Conservation (phyloP, 2,113 vertebrate genomes). For the Xenopus borealis region DNA sequence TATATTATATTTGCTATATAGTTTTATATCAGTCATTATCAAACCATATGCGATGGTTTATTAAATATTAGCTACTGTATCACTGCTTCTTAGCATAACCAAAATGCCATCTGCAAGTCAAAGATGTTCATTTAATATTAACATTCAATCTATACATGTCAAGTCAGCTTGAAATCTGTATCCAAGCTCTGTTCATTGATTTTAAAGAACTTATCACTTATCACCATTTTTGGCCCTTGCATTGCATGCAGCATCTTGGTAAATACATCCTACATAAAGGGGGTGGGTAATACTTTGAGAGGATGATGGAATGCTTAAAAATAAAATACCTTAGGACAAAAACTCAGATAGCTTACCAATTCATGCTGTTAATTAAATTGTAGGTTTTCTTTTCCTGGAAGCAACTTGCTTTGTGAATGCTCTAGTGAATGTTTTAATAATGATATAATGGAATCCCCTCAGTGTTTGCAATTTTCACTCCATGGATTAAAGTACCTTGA, state of each 20-base stretch:
- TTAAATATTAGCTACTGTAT: neutral
- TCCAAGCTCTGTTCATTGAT: neutral
- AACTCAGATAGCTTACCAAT: no score
- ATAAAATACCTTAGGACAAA: no score
- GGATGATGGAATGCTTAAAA: neutral
- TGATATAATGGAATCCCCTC: no score
- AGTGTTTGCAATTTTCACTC: no score
- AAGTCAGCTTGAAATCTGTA: neutral
- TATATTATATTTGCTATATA: neutral
- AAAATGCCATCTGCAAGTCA: neutral
- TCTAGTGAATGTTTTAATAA: no score
- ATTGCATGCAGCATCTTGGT: neutral
- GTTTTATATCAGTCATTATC: neutral
- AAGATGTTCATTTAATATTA: neutral
- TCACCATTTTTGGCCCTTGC: neutral
- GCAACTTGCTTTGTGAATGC: no score
- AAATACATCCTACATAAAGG: neutral
- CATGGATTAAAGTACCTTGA: no score
- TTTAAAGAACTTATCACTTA: neutral
- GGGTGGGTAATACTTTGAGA: neutral
- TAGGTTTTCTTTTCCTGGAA: no score
- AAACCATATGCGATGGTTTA: neutral
- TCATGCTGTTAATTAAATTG: no score
- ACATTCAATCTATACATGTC: neutral
- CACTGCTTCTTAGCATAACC: neutral